Base-by-base conservation (phyloP, 2,797 vertebrate species). In the Dendrocincla fuliginosa region DNA sequence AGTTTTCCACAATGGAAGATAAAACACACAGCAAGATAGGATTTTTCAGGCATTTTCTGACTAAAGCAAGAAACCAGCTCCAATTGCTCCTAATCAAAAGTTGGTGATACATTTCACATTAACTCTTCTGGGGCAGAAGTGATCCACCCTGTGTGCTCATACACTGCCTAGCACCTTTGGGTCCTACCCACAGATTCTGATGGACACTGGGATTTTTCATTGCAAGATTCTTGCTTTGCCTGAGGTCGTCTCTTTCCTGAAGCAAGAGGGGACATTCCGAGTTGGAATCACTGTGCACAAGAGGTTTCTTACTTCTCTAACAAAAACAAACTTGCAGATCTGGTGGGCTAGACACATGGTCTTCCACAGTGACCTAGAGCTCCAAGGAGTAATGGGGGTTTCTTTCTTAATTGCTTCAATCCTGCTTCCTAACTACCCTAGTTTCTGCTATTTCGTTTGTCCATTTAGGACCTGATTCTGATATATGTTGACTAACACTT, bases 1-100 rank as follows among this genome's bases (percentile, higher is more conserved):
- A 71, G 84, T 83, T 93, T 93, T 86, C 69, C 0, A 1, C 83
- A 78, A 41, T 53, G 63, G 76, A 94, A 91, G 79, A 89, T 94
- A 93, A 91, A 93, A 76, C 61, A 74, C 41, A n/a, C 6, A 32
- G 68, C 24, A 69, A 78, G 46, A 71, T 28, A 73, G 47, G 47
- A 47, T 57, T 87, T 92, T 92, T 57, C n/a, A 75, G 33, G 16
- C 25, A 37, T 88, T 85, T 88, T 86, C 78, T 81, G 50, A 50
- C 75, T 87, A 46, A 89, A 85, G 89, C 90, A 83, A 75, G 89
- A 91, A 95, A 92, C 24, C 44, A 78, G 23, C 53, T 87, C 44
- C 8, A 32, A 49, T 63, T 95, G 46, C 53, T 92, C 50, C 59
- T 86, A 69, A 89, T 52, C 61, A 89, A 84, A 94, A 87, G 16